phyloP scores from a whole-genome alignment of 1,140 invertebrate genomes.

The Drosophila subobscura region DNA sequence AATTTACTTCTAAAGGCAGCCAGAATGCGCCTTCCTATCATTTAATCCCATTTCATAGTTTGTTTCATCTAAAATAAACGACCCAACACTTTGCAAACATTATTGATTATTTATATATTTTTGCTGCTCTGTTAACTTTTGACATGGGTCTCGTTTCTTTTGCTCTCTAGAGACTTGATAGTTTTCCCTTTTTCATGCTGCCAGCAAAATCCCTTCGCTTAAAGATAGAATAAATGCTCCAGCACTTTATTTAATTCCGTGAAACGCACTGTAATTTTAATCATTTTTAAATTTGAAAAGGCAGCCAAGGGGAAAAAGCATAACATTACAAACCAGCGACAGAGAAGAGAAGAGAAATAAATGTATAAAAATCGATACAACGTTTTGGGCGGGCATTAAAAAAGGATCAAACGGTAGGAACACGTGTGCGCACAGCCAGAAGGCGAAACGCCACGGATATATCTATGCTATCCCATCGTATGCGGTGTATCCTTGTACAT shows the following conservation, averaged over 20 bases:
- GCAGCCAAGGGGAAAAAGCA: no score
- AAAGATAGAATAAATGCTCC: no score
- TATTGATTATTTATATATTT: not conserved
- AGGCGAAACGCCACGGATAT: slow-evolving; percentile 39
- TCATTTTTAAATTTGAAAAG: no score
- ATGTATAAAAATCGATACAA: slow-evolving; percentile 64
- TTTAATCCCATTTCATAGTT: not conserved
- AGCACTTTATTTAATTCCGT: no score
- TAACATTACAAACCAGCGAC: not conserved
- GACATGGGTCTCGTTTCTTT: no score
- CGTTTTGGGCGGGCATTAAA: slow-evolving; percentile 63
- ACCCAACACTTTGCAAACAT: not conserved
- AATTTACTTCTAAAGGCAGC: no score
- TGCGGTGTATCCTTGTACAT: not conserved
- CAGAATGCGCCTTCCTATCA: no score
- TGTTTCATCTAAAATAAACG: not conserved
- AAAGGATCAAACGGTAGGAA: slow-evolving; percentile 67
- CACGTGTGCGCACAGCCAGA: slow-evolving; percentile 61
- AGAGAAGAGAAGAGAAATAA: slow-evolving; percentile 30
- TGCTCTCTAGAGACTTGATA: no score
- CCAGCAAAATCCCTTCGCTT: no score
- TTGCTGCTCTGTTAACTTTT: not conserved
- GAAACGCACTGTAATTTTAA: no score
- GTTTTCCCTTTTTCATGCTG: no score
- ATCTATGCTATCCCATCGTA: slow-evolving; percentile 5